A percentile compares a stretch with the other conserved stretches of the same genome.
phyloP scores from a whole-genome alignment of 1,140 invertebrate genomes.

The Drosophila tani region DNA sequence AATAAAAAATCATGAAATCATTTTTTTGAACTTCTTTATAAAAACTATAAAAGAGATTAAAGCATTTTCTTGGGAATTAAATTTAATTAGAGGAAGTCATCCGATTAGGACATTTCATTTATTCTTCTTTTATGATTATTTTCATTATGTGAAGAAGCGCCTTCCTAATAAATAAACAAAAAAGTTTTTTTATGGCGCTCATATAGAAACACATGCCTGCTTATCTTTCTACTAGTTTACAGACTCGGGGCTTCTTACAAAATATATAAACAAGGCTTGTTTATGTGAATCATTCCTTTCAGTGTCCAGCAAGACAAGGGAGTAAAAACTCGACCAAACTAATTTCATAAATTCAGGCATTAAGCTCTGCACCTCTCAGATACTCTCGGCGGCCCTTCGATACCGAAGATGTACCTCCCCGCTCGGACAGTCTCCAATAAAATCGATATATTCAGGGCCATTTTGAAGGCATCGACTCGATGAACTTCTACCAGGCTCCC shows the following conservation, averaged over 20 bases:
- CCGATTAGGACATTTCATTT: too few relatives aligned
- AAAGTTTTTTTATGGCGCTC: not conserved
- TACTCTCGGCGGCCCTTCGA: constrained; percentile 1
- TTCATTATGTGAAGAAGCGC: not conserved
- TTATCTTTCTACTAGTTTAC: not conserved
- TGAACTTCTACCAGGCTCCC: constrained; percentile 68
- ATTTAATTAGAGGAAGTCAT: not conserved
- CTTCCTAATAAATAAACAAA: not conserved
- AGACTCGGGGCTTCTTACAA: not conserved
- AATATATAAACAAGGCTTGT: not conserved
- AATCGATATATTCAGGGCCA: constrained; percentile 64
- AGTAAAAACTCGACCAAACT: not conserved
- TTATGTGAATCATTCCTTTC: not conserved
- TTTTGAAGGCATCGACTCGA: constrained; percentile 73
- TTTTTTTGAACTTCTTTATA: too few relatives aligned
- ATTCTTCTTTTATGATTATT: too few relatives aligned
- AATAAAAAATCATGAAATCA: not conserved
- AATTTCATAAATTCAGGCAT: not conserved
- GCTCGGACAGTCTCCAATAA: constrained; percentile 39
- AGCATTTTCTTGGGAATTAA: not conserved
- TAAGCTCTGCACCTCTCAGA: not conserved
- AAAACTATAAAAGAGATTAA: not conserved
- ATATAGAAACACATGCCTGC: not conserved
- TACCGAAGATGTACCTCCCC: not conserved
- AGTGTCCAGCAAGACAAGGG: not conserved